Percentiles rank a stretch among this genome's conserved stretches.
phyloP scores from a whole-genome alignment of 1,140 invertebrate species.

The Cheumatopsyche charites region DNA sequence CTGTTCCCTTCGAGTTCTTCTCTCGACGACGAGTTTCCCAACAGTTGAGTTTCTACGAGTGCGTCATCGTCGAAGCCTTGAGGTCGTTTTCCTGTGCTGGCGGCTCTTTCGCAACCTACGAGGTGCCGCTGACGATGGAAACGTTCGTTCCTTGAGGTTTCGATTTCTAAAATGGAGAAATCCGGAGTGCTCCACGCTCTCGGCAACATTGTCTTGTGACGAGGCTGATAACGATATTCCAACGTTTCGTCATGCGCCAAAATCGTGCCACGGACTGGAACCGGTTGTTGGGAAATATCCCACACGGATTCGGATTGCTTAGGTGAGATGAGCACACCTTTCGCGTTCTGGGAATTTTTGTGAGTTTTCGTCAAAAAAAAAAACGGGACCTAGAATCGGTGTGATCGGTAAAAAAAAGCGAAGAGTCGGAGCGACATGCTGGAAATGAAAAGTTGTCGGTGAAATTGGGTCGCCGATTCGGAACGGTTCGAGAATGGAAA shows the following conservation, averaged over 20 bases:
- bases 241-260: slow-evolving; percentile 12
- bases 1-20: neutral
- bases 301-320: too few relatives aligned
- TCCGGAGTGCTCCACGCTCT: neutral
- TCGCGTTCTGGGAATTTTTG: too few relatives aligned
- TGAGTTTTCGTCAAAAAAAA: too few relatives aligned
- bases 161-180: slow-evolving; percentile 20
- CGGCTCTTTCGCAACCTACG: slow-evolving; percentile 1
- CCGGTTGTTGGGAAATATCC: too few relatives aligned
- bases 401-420: too few relatives aligned
- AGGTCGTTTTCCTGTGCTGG: slow-evolving; percentile 20
- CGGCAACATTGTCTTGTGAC: too few relatives aligned
- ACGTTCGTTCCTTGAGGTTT: slow-evolving; percentile 3
- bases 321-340: too few relatives aligned
- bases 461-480: too few relatives aligned
- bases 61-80: slow-evolving; percentile 16
- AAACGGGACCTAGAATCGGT: too few relatives aligned
- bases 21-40: slow-evolving; percentile 11
- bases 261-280: neutral
- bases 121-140: neutral
- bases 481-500: too few relatives aligned
- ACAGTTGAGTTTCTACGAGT: slow-evolving; percentile 11
- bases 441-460: too few relatives aligned
- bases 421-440: too few relatives aligned
- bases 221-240: neutral